Base-by-base conservation (phyloP, 2,113 vertebrate genomes). In the Bubo bubo region DNA sequence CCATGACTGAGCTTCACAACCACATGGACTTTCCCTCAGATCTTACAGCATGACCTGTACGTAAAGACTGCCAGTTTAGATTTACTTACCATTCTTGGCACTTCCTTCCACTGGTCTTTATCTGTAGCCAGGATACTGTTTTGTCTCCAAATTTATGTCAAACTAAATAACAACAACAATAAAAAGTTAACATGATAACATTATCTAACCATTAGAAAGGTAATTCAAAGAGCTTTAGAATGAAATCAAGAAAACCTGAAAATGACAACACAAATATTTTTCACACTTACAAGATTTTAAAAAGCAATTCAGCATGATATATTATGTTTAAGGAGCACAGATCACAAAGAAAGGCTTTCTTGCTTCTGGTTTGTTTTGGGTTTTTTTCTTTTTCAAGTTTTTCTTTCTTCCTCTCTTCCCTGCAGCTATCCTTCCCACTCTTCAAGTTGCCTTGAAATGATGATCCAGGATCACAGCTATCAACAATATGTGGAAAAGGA, bases 1-100 rank as follows among this genome's bases (percentile, higher is more conserved):
- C 53, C 74, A 11, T 11, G 62, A n/a, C 56, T 52, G 55, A 95
- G 35, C 56, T 56, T 34, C 47, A 20, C 23, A 35, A 11, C 6
- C 0, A 0, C 34, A 12, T 0, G 3, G 37, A 50, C 72, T 20
- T 37, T 50, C 14, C 56, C 56, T 37, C 37, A 27, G 24, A 6
- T 43, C 55, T 66, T 24, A 37, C 64, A 47, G 17, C 9, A 10
- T 0, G 16, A 63, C 32, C 39, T 35, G 24, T 10, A 53, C 8
- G 5, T 11, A 49, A 56, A 41, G 4, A 7, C 5, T 20, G 58
- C 4, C 45, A 19, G 22, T 24, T 68, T 18, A 73, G 41, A 21
- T 37, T 59, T 37, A 93, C 71, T 83, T 50, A 96, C 79, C 15
- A 0, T 70, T 90, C 63, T 20, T 21, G 37, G n/a, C 20, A 45